These are phyloP conservation scores for Cheilosia pagana DNA, from an alignment of 2,888 invertebrate species.

Conservation along the genomic window DNA sequence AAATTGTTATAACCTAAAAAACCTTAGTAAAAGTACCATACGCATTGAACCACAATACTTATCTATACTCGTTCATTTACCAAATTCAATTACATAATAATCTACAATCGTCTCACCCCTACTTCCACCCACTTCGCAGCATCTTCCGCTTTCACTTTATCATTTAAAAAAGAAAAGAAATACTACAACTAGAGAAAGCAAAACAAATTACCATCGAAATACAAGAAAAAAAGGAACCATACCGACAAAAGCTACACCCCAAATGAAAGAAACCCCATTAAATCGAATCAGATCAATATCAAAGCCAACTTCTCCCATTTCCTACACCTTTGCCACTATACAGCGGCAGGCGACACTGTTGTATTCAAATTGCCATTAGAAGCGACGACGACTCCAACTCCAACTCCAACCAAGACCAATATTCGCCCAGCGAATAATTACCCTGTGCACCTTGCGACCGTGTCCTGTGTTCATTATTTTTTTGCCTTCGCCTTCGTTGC, in stretches of 20 bases:
- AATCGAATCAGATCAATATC: conserved; percentile 75
- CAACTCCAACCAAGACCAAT: conserved; percentile 27
- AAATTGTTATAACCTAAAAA: too few relatives aligned
- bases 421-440: conserved; percentile 58
- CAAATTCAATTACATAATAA: conserved; percentile 21
- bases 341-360: conserved; percentile 12
- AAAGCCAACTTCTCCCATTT: conserved; percentile 57
- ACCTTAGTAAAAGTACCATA: not conserved
- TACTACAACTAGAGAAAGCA: conserved; percentile 8
- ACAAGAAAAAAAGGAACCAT: conserved; percentile 24
- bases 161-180: conserved; percentile 11
- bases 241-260: conserved; percentile 29
- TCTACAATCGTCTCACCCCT: conserved; percentile 20
- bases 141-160: conserved; percentile 36
- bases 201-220: conserved; percentile 66
- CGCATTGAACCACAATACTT: not conserved
- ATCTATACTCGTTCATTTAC: not conserved
- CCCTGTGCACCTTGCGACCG: conserved; percentile 60
- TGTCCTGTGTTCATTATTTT: conserved; percentile 63
- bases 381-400: conserved; percentile 16
- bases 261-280: conserved; percentile 63
- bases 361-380: conserved; percentile 61
- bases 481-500: conserved; percentile 44
- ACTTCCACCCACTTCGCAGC: conserved; percentile 13
- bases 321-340: not conserved